Conservation (phyloP, 2,888 invertebrate genomes). For the Pseudoips prasinana region DNA sequence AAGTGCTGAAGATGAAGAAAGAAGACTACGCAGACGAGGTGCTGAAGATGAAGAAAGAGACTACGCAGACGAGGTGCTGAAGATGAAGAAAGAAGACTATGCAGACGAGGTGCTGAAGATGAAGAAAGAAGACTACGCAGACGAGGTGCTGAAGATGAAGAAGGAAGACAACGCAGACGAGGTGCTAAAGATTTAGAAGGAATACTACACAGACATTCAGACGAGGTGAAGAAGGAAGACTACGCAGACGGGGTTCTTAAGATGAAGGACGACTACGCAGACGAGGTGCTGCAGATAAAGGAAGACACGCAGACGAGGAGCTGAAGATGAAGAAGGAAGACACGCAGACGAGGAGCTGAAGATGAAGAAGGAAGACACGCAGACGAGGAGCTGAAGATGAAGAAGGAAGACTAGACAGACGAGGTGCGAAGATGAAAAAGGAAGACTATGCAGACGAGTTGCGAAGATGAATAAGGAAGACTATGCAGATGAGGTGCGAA, state of each 20-base stretch:
- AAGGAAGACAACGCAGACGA: not conserved
- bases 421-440: slow-evolving; percentile 3
- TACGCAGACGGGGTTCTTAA: slow-evolving; percentile 2
- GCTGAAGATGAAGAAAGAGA: slow-evolving; percentile 5
- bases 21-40: slow-evolving; percentile 2
- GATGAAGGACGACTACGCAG: slow-evolving; percentile 7
- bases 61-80: not conserved
- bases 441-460: slow-evolving; percentile 5
- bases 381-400: slow-evolving; percentile 9
- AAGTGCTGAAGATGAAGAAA: not conserved
- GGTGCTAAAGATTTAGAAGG: not conserved
- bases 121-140: slow-evolving; percentile 7
- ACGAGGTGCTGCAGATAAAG: slow-evolving; percentile 4
- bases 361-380: slow-evolving; percentile 7
- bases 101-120: slow-evolving; percentile 4
- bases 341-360: slow-evolving; percentile 2
- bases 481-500: slow-evolving; percentile 5
- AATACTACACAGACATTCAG: too few relatives aligned
- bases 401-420: slow-evolving; percentile 8
- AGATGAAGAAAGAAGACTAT: slow-evolving; percentile 11
- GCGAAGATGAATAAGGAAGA: slow-evolving; percentile 6
- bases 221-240: not conserved
- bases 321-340: slow-evolving; percentile 5
- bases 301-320: slow-evolving; percentile 10
- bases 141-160: slow-evolving; percentile 1